These are phyloP conservation scores for Phymanthus crucifer DNA, from an alignment of 92 coral and sea anemone species.

Conservation along the genomic window DNA sequence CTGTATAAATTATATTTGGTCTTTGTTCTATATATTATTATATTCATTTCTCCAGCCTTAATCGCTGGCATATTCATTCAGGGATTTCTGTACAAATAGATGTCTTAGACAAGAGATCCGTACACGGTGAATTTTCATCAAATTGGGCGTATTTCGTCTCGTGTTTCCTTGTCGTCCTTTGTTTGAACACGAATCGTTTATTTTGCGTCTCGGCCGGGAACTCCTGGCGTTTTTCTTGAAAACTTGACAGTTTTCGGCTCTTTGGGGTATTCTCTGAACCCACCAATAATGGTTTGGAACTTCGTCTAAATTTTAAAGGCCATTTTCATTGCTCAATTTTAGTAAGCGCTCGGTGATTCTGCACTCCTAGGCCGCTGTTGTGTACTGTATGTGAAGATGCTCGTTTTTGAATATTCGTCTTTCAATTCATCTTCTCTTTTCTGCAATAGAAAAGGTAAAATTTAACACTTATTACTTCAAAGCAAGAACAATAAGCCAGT, in stretches of 20 bases:
- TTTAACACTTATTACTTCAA: conserved; percentile 7
- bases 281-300: neutral
- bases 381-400: conserved; percentile 52
- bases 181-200: neutral
- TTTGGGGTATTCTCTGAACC: neutral
- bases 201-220: neutral
- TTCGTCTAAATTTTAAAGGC: neutral
- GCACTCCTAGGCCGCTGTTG: conserved; percentile 58
- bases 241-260: conserved; percentile 1
- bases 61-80: conserved; percentile 13
- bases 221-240: neutral
- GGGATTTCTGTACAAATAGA: conserved; percentile 34
- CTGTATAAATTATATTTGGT: conserved; percentile 33
- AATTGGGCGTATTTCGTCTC: conserved; percentile 29
- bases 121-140: conserved; percentile 3
- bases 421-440: conserved; percentile 65
- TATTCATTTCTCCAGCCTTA: conserved; percentile 1
- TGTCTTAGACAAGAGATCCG: neutral
- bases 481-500: conserved; percentile 9
- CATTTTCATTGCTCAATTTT: conserved; percentile 3
- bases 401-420: conserved; percentile 60
- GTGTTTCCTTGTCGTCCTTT: neutral
- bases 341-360: conserved; percentile 28
- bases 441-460: conserved; percentile 41
- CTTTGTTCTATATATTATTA: conserved; percentile 28